Evolutionary conservation across 1,140 invertebrate species (phyloP).

Genomic region (Drosophila seguyi): DNA sequence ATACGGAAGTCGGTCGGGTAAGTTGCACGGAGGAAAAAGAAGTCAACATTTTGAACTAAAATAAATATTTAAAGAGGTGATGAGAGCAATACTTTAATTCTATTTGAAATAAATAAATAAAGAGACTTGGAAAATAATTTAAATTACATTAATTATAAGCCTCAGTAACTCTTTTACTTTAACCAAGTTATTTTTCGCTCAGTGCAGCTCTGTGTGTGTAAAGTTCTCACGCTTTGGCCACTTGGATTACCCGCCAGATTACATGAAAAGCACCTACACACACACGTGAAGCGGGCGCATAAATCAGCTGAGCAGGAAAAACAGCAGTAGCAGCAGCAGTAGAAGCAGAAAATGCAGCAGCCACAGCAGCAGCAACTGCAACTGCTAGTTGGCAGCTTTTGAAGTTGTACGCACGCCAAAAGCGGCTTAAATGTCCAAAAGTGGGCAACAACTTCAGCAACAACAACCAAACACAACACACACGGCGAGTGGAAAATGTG

Average conservation of each 20-base stretch:
- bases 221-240: conserved; percentile 82
- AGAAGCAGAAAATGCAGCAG: conserved; percentile 5
- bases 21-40: neutral
- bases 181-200: neutral
- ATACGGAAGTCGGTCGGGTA: conserved; percentile 76
- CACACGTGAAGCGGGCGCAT: conserved; percentile 61
- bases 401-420: conserved; percentile 82
- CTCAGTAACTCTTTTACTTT: neutral
- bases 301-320: conserved; percentile 68
- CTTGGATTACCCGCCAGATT: conserved; percentile 82
- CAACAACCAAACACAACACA: conserved; percentile 42
- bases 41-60: neutral
- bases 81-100: neutral
- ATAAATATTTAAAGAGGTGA: neutral
- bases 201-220: conserved; percentile 51
- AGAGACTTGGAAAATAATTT: too few species aligned
- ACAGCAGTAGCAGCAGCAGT: conserved; percentile 20
- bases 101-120: neutral
- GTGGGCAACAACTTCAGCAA: conserved; percentile 67
- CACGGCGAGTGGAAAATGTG: conserved; percentile 74
- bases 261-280: conserved; percentile 82
- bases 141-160: neutral
- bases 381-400: conserved; percentile 66
- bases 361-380: conserved; percentile 31
- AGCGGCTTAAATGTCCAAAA: conserved; percentile 83